Conservation (phyloP, 2,113 vertebrate genomes). For the Callorhinus ursinus region DNA sequence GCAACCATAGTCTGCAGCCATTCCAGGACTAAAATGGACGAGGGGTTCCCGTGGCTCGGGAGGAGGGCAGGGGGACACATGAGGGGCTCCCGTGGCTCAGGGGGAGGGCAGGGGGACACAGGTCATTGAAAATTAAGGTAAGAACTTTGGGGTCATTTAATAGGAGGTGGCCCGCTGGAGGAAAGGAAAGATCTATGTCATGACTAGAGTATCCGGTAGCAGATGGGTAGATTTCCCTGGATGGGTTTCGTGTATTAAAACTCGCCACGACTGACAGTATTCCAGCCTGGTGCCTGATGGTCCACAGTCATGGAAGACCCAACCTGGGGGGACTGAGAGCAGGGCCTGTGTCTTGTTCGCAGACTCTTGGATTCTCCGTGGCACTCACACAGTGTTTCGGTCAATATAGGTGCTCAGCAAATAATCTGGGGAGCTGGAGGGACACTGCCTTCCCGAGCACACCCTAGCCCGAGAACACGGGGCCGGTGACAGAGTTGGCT, state of each 20-base stretch:
- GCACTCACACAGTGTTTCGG: fast-evolving
- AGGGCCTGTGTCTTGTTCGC: not conserved
- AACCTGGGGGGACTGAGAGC: not conserved
- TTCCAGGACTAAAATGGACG: not conserved
- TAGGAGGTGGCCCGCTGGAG: not conserved
- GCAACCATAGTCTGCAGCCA: not conserved
- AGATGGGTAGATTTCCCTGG: constrained; percentile 6
- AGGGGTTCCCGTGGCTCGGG: not conserved
- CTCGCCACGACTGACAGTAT: not conserved
- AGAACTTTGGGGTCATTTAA: constrained; percentile 12
- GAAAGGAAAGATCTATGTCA: constrained; percentile 30
- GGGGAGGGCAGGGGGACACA: not conserved
- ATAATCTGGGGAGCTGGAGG: not conserved
- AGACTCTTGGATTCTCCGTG: not conserved
- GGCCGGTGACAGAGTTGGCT: not conserved
- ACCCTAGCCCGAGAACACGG: not conserved
- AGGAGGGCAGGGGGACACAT: not conserved
- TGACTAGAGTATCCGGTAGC: not conserved
- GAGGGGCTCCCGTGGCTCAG: not conserved
- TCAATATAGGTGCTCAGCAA: not conserved
- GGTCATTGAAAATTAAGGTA: constrained; percentile 17
- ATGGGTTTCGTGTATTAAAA: constrained; percentile 24
- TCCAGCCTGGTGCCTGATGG: not conserved
- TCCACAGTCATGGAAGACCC: not conserved
- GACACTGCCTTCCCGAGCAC: not conserved